Conservation (phyloP, 2,888 invertebrate species). For the Beris chalybata region DNA sequence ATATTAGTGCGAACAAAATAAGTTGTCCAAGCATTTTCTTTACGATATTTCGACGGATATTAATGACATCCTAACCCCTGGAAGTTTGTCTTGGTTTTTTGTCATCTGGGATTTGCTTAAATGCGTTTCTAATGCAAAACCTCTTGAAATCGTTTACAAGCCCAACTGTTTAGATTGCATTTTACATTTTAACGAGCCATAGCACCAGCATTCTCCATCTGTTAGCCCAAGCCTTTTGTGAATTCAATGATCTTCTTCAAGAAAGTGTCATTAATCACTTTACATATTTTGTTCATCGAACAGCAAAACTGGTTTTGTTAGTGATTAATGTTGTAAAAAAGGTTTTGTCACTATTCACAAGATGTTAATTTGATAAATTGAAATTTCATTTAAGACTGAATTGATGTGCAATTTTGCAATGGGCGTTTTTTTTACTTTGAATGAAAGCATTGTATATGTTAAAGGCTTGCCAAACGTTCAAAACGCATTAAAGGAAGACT, state of each 20-base stretch:
- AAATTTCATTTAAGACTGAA: no score
- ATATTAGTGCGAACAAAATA: slow-evolving; percentile 8
- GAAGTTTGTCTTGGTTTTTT: background rate
- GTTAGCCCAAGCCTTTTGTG: background rate
- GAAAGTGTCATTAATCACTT: slow-evolving; percentile 11
- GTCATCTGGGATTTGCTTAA: slow-evolving; percentile 9
- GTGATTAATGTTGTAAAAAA: slow-evolving; percentile 14
- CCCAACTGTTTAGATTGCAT: slow-evolving; percentile 17
- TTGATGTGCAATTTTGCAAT: no score
- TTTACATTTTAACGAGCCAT: slow-evolving; percentile 7
- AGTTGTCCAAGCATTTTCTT: slow-evolving; percentile 14
- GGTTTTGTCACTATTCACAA: slow-evolving; percentile 9
- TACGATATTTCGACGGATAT: slow-evolving; percentile 15
- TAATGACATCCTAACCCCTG: slow-evolving; percentile 15
- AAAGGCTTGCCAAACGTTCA: no score
- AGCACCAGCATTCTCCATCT: background rate
- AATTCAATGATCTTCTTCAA: slow-evolving; percentile 3
- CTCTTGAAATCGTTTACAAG: slow-evolving; percentile 8
- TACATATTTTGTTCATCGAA: slow-evolving; percentile 8
- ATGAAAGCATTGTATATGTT: no score
- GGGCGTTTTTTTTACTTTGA: no score
- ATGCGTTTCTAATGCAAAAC: slow-evolving; percentile 21
- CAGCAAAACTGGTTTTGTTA: slow-evolving; percentile 7
- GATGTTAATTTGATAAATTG: slow-evolving; percentile 9
- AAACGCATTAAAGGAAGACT: no score